Evolutionary conservation across 2,113 vertebrate genomes (phyloP), one percentile per base, ranked within the genome.

Genomic region (Chamaetylas fuelleborni): DNA sequence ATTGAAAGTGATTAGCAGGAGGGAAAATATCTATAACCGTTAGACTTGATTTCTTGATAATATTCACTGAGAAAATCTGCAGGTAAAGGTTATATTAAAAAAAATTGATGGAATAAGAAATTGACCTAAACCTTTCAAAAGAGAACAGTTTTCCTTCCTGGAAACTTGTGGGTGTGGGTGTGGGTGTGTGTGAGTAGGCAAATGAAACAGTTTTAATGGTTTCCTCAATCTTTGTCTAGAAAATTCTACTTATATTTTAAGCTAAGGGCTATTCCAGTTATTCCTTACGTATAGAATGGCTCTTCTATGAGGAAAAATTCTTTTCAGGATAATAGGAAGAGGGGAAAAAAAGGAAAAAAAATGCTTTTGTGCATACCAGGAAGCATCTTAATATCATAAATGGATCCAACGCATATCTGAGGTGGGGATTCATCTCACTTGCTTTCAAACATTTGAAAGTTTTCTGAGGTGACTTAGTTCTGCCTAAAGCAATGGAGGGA

Each of bases 11-110:
- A 95, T 91, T 93, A 90, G 5, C 26, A 77, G n/a, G 51, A 87
- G 23, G 22, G 33, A 80, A 83, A 67, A 64, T 78, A 72, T 69
- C 34, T 51, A 50, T 77, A 73, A 62, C 36, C 6, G 73, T 88
- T 91, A 87, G 8, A 25, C 22, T 87, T 25, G 26, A 67, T 83
- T 94, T 94, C 66, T 92, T 90, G 81, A 62, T 92, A 90, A 64
- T 14, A 0, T 90, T 93, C 47, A 45, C 33, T 18, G 14, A 54
- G 48, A 88, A 92, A 42, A 11, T 65, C 19, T 85, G 33, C 20
- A 77, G 38, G 51, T 50, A 81, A 81, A 84, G 10, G 7, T 72
- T 74, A 47, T 64, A 42, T 60, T 5, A n/a, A 56, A 87, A 51
- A 87, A 84, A 47, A 2, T 24, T 58, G 9, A 76, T 72, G 7